Base-by-base conservation (phyloP, 1,140 invertebrate genomes). In the Orius insidiosus region DNA sequence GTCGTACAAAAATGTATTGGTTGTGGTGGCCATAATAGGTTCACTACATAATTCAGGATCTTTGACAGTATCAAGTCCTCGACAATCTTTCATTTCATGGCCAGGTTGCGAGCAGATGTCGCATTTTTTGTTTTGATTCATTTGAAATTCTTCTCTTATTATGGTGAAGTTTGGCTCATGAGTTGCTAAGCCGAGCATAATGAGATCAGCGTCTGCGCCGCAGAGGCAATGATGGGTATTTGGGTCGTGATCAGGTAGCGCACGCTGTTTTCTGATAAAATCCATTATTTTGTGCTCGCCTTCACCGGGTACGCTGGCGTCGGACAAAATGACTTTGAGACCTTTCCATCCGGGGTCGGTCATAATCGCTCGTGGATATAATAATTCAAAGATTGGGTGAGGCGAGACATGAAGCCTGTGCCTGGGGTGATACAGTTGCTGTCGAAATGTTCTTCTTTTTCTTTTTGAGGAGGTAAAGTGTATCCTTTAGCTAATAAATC, bases 221-320 rank as follows among this genome's bases (percentile, higher is more conserved):
- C 93, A 98, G 1, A 99, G 63, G 53, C 92, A 92, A 65, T 99
- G 96, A 50, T 88, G 81, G 0, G 94, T 98, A 61, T 99, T 98
- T 0, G 95, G 89, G 65, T 99, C 87, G 66, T 98, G 92, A 65
- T 90, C 79, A 0, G 89, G 88, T 63, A 93, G 86, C 13, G 83
- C 86, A 70, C 92, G 76, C 66, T 98, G 94, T 56, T 76, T 78
- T n/a, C 95, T 70, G 53, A 98, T 95, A 62, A 78, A 98, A 66
- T 98, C 93, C 94, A 98, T 98, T 54, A 98, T 98, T 68, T 98
- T 98, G 59, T 98, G 94, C 66, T 98, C 94, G 14, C 94, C 94
- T 69, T 98, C 94, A 13, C 94, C 94, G 15, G 56, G 56, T 6
- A 93, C 90, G 72, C 95, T 98, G 1, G 96, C 94, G 70, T 98